phyloP scores from a whole-genome alignment of 2,888 invertebrate species.

The Phaedon cochleariae region DNA sequence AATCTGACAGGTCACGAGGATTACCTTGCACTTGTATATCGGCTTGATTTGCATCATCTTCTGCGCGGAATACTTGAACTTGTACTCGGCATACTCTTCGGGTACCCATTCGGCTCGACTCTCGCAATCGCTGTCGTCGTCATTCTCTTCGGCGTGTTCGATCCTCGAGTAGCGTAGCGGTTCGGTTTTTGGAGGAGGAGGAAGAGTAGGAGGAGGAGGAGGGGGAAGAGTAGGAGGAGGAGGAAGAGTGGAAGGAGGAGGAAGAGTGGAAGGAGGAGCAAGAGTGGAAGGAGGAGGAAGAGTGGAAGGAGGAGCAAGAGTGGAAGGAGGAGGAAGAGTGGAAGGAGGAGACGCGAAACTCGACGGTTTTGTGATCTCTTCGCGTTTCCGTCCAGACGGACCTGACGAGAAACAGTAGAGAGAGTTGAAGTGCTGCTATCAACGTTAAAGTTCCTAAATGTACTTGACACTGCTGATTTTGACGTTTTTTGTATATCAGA shows the following conservation, averaged over 20 bases:
- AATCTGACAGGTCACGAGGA: too few species aligned
- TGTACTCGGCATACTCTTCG: constrained; percentile 49
- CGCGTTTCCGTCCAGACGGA: too few species aligned
- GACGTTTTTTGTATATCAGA: too few species aligned
- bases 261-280: too few species aligned
- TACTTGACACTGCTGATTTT: too few species aligned
- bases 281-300: background rate
- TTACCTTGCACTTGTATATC: constrained; percentile 50
- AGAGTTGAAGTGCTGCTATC: too few species aligned
- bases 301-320: background rate
- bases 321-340: background rate
- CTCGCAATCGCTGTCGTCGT: constrained; percentile 41
- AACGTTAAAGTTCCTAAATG: too few species aligned
- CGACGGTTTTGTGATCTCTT: too few species aligned
- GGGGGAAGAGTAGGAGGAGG: background rate
- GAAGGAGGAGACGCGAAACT: too few species aligned
- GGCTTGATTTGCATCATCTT: constrained; percentile 41
- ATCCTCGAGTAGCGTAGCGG: background rate
- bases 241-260: too few species aligned
- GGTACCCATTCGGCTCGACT: constrained; percentile 49
- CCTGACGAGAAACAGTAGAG: too few species aligned
- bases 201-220: background rate
- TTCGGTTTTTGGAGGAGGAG: background rate
- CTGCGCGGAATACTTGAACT: constrained; percentile 43
- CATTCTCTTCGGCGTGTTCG: constrained; percentile 22